A percentile compares a stretch with the other conserved stretches of the same genome.
These are phyloP conservation scores for Polyodon spathula DNA, from an alignment of 2,113 vertebrate genomes.

Conservation along the genomic window DNA sequence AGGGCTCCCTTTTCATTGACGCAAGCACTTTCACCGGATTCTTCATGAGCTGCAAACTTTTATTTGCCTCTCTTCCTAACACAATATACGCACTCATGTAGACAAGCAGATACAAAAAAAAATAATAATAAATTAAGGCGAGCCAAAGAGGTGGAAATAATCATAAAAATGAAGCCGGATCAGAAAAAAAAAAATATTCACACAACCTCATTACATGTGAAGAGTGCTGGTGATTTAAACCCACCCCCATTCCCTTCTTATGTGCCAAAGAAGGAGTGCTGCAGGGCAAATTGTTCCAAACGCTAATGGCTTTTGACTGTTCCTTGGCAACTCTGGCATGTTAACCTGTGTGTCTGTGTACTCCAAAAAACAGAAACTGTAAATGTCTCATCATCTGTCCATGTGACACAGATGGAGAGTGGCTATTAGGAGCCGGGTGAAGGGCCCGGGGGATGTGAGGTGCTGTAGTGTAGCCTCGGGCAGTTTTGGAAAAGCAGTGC, in stretches of 20 bases:
- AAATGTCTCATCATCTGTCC: slow-evolving; percentile 84
- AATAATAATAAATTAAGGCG: slow-evolving; percentile 20
- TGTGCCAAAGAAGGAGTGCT: slow-evolving; percentile 84
- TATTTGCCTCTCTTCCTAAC: neutral
- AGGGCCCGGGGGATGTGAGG: slow-evolving; percentile 96
- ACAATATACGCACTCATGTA: neutral
- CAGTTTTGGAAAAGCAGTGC: slow-evolving; percentile 92
- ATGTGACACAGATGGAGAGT: slow-evolving; percentile 88
- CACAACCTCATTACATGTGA: slow-evolving; percentile 72
- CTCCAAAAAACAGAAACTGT: slow-evolving; percentile 78
- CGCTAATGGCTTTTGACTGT: slow-evolving; percentile 99
- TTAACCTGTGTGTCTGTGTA: slow-evolving; percentile 95
- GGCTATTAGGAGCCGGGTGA: slow-evolving; percentile 94
- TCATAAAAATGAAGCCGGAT: slow-evolving; percentile 40
- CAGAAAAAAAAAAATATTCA: slow-evolving; percentile 42
- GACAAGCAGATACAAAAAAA: slow-evolving; percentile 21
- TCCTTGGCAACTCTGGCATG: slow-evolving; percentile 98
- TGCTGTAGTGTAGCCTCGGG: slow-evolving; percentile 93
- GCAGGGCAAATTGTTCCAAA: slow-evolving; percentile 98
- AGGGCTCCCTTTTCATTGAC: slow-evolving; percentile 72
- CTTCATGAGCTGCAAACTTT: slow-evolving; percentile 40
- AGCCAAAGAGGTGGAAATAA: slow-evolving; percentile 39
- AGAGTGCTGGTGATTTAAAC: slow-evolving; percentile 65
- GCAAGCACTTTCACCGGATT: slow-evolving; percentile 80
- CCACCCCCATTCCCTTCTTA: slow-evolving; percentile 68